Base-by-base conservation (phyloP, 2,888 invertebrate species). In the Eilema sororculum region DNA sequence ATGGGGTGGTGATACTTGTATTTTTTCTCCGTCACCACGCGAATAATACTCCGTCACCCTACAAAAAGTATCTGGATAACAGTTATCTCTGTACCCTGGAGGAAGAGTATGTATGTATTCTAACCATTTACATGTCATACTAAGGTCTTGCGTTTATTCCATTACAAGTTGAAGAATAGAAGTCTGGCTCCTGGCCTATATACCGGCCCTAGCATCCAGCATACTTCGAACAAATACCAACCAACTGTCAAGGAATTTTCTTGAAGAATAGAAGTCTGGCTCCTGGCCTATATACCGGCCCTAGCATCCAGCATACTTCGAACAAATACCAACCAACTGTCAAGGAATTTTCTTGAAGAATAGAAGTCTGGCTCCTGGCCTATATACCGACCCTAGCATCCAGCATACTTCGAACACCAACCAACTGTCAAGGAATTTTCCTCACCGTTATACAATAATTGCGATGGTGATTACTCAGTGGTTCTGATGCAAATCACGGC, bases 401-500 rank as follows among this genome's bases (percentile, higher is more conserved):
- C 46, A 12, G 52, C 2, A 25, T 2, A 65, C 33, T 16, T 56
- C 30, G 30, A 63, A 46, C 59, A 76, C 68, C 62, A 77, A 73
- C 71, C 67, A 74, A 69, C 72, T 76, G 79, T 82, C 81, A 84
- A 81, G 81, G 79, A 79, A 87, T 89, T 88, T 88, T 86, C 87
- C 81, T 73, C 81, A 78, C 84, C 30, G 72, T 93, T 92, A 91
- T 90, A 90, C 88, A 92, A 92, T 90, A 87, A 90, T 90, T 91
- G 86, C 88, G 79, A 77, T 82, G 83, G 78, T 84, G 83, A 87
- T 89, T 86, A 85, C 87, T 80, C 79, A 80, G 73, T 80, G 74
- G 76, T 86, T 86, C 87, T 89, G 88, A 92, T 93, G 92, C 90
- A 93, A 93, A 93, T 93, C 74, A 80, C 88, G 87, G 85, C 89